Conservation (phyloP, 2,113 vertebrate genomes). For the Alouatta palliata region DNA sequence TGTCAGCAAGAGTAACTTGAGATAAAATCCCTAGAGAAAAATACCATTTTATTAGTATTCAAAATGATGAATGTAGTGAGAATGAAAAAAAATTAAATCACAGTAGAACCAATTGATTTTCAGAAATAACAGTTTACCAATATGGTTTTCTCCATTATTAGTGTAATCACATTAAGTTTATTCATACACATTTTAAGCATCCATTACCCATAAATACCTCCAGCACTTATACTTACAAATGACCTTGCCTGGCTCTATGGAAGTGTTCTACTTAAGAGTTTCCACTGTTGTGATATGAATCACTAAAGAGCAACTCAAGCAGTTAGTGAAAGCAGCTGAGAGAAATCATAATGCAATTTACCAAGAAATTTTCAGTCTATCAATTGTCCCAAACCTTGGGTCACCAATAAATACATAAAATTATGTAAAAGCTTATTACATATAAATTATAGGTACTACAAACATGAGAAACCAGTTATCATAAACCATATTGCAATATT, state of each 20-base stretch:
- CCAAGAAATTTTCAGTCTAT: constrained; percentile 3
- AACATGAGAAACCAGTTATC: background rate
- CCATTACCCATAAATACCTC: background rate
- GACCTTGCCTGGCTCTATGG: constrained; percentile 22
- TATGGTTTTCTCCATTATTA: background rate
- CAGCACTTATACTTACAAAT: background rate
- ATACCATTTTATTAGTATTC: background rate
- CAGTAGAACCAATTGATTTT: background rate
- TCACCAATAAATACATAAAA: background rate
- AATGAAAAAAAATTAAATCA: background rate
- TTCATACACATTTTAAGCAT: constrained; percentile 40
- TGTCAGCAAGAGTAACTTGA: background rate
- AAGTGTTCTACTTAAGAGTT: constrained; percentile 53
- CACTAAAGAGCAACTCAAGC: constrained; percentile 11
- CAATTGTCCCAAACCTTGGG: background rate
- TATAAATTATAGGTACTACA: background rate
- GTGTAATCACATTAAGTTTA: background rate
- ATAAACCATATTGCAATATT: background rate
- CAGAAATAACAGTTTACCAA: background rate
- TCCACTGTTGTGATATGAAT: constrained; percentile 47
- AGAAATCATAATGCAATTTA: constrained; percentile 32
- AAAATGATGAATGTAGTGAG: background rate
- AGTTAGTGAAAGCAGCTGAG: constrained; percentile 46
- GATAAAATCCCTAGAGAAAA: background rate
- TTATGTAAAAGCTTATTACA: background rate